Evolutionary conservation across 2,797 vertebrate genomes (phyloP), one percentile per base, ranked within the genome.

Genomic region (Neolamprologus multifasciatus): DNA sequence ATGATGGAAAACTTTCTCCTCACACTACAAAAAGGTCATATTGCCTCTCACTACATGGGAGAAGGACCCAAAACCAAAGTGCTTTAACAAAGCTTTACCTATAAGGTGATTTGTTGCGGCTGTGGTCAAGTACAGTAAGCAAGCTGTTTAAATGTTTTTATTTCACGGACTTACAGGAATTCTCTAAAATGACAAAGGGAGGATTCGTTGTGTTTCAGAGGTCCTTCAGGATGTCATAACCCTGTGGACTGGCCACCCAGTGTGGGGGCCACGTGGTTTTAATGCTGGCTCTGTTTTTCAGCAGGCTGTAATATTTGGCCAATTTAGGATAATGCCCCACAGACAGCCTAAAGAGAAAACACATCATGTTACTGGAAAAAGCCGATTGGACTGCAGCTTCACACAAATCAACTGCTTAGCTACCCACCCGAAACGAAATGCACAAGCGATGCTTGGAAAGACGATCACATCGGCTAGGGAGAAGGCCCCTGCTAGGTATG

Each of bases 381-480:
- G 31, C 7, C 3, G 3, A 8, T 17, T 52, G 21, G n/a, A 6
- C 10, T 78, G 40, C 8, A 38, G 40, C 19, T 36, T 67, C 29
- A 23, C 64, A 16, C 12, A 59, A 62, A 14, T 6, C 13, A 12
- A 4, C 5, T 31, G n/a, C 19, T 52, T 11, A 13, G 76, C 14
- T 14, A 71, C 94, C 59, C 81, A 94, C 93, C 92, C 94, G 50
- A 94, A 93, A 38, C 84, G 88, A 36, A 91, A 91, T 2, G 85
- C 87, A 29, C 29, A 90, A n/a, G 87, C 94, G 16, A 94, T 9
- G 62, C 82, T 88, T 59, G 94, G 94, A 52, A 94, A 94, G 31
- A 88, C 79, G 5, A 90, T 62, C 17, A 93, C 93, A 9, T 96
- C 94, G 3, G 92, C 94, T 87, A 95, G 57, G 1, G 93, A 94